Base-by-base conservation (phyloP, 1,140 invertebrate genomes). In the Pseudomyrmex cubaensis region DNA sequence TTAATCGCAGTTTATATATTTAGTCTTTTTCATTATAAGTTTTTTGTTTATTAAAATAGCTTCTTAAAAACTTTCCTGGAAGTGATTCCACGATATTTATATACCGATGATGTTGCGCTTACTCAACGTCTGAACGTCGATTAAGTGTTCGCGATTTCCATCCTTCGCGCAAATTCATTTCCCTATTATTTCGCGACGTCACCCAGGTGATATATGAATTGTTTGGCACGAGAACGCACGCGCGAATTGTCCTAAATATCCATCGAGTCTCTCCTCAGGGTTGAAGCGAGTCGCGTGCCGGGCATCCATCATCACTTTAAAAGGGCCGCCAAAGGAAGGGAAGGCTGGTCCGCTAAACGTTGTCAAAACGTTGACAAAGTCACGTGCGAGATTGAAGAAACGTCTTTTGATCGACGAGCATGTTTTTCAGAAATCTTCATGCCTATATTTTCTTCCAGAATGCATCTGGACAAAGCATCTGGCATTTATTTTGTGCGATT, bases 161-260 rank as follows among this genome's bases (percentile, higher is more conserved):
- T 93, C 93, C 91, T 86, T 82, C 86, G 91, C 85, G 90, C 93
- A 93, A 94, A 94, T 94, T 94, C 94, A 94, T 94, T 94, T 94
- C 94, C 94, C 93, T 94, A 94, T 94, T 94, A 94, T 93, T 94
- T 91, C 94, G 86, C 90, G 70, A 90, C 92, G 93, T 94, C 94
- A 89, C 85, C 73, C 85, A 69, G 72, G 92, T 93, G 94, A 94
- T 93, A 92, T 94, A 94, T 94, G 94, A 94, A 94, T 94, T 93
- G 93, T 93, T 94, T 93, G 93, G 93, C 93, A 93, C 84, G 80
- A 74, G 62, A 50, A 85, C 74, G 84, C 87, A 90, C 83, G 89
- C 83, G 91, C 89, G 87, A 91, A 91, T 90, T 89, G 87, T 92
- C 86, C 87, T 89, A 92, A 92, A 89, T 77, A 88, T 85, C 86